phyloP scores from a whole-genome alignment of 2,797 vertebrate species.

The Cryptoprocta ferox region DNA sequence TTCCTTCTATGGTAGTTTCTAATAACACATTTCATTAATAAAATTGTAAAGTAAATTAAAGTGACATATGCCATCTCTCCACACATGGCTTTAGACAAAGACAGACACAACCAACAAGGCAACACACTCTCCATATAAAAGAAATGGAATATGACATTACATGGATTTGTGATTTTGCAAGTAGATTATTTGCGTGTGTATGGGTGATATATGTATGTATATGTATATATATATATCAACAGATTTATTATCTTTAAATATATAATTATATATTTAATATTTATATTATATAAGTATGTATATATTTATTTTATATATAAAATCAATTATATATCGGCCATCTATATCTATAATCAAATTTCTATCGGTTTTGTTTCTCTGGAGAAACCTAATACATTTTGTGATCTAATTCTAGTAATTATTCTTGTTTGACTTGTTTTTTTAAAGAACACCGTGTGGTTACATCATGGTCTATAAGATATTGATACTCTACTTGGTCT shows the following conservation, averaged over 20 bases:
- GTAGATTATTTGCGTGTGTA: neutral
- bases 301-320: neutral
- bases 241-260: neutral
- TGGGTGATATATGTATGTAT: neutral
- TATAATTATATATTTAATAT: neutral
- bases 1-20: neutral
- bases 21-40: neutral
- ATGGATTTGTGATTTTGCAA: constrained; percentile 29
- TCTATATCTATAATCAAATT: neutral
- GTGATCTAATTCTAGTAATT: neutral
- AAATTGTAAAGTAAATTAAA: constrained; percentile 13
- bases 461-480: neutral
- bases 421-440: neutral
- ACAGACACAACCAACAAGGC: neutral
- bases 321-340: neutral
- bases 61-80: neutral
- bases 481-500: neutral
- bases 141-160: neutral
- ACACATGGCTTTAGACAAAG: neutral
- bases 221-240: neutral
- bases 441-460: neutral
- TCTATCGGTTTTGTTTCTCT: neutral
- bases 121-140: neutral
- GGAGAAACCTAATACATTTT: neutral
- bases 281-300: neutral